Percentiles rank a stretch among this genome's conserved stretches.
Conservation (phyloP, 2,888 invertebrate species). For the Capitulum mitella region DNA sequence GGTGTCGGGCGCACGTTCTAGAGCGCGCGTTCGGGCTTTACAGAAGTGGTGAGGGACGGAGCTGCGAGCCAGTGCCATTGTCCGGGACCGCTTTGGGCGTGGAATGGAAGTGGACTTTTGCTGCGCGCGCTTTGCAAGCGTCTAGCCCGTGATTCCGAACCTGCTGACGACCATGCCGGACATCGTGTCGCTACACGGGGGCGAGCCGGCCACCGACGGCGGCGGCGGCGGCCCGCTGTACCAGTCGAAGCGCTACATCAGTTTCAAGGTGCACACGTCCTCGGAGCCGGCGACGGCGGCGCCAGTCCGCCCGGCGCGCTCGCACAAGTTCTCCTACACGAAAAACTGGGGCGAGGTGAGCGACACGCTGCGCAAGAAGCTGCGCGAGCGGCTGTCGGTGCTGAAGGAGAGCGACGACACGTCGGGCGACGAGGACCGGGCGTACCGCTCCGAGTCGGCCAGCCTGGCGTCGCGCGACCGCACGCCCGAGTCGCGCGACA, state of each 20-base stretch:
- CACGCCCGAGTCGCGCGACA: background rate
- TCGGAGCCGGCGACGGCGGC: too few species aligned
- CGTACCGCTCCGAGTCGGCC: conserved; percentile 9
- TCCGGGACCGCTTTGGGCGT: background rate
- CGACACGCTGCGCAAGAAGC: conserved; percentile 15
- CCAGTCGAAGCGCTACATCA: background rate
- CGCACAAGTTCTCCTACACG: conserved; percentile 17
- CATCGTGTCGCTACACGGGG: background rate
- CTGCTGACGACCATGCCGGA: background rate
- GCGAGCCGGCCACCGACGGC: background rate
- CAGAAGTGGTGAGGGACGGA: too few species aligned
- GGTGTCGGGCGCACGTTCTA: background rate
- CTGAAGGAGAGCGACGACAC: conserved; percentile 24
- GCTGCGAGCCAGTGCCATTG: too few species aligned
- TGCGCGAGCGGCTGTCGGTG: background rate
- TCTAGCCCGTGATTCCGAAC: background rate
- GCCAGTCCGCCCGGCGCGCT: too few species aligned
- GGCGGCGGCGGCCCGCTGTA: background rate
- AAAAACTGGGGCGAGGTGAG: conserved; percentile 23
- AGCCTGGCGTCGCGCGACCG: background rate
- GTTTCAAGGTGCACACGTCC: background rate
- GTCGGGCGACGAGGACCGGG: conserved; percentile 16
- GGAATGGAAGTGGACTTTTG: background rate
- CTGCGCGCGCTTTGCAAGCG: background rate
- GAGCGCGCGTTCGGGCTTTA: too few species aligned